Evolutionary conservation across 35 echinoderm and acorn worm species (phyloP).

Genomic region (Heliocidaris tuberculata): DNA sequence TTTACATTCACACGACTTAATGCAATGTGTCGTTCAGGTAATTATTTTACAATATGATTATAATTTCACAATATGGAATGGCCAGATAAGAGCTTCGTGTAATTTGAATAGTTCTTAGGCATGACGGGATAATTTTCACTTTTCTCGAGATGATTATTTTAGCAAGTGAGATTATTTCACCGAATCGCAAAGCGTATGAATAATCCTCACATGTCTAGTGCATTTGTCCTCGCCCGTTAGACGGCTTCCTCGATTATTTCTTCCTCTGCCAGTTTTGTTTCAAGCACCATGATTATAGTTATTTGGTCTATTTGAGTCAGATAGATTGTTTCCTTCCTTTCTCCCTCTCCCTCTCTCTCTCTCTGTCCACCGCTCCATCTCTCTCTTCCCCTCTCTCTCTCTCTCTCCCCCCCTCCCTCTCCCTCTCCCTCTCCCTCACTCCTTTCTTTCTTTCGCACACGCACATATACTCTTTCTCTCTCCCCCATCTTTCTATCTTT

Average conservation of each 20-base stretch:
- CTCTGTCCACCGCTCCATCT: background rate
- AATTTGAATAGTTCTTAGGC: background rate
- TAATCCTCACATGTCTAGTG: background rate
- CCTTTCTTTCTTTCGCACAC: background rate
- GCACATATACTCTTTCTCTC: background rate
- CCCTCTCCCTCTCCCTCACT: background rate
- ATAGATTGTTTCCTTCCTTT: slow-evolving; percentile 1
- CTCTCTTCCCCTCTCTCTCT: background rate
- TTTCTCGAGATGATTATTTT: background rate
- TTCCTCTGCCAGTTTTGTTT: background rate
- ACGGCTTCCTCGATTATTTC: background rate
- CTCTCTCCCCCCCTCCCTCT: background rate
- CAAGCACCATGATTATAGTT: background rate
- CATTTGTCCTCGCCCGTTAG: background rate
- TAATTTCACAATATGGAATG: background rate
- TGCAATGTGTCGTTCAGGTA: no score
- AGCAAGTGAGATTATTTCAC: background rate
- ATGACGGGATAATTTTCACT: background rate
- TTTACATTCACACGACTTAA: no score
- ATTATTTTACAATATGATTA: background rate
- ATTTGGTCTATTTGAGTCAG: slow-evolving; percentile 4
- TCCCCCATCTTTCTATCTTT: background rate
- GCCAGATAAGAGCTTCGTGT: background rate
- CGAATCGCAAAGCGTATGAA: background rate
- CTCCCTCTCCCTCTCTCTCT: background rate